Conservation (phyloP, 2,888 invertebrate species). For the Catotricha subobsoleta region DNA sequence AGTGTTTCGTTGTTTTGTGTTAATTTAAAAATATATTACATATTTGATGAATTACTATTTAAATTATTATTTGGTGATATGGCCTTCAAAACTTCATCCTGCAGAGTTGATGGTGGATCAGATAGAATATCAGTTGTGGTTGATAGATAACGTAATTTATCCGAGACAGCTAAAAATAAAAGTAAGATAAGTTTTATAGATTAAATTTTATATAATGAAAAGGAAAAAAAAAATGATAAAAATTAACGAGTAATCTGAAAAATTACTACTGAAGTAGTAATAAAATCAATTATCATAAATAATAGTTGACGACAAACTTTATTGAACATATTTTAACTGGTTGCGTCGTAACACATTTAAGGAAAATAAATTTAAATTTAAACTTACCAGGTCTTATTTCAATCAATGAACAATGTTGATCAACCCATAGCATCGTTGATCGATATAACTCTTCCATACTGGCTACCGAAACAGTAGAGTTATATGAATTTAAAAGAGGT, state of each 20-base stretch:
- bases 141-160: slow-evolving; percentile 75
- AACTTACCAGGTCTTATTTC: slow-evolving; percentile 76
- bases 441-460: slow-evolving; percentile 82
- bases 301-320: no score
- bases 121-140: slow-evolving; percentile 85
- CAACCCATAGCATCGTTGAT: slow-evolving; percentile 84
- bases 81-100: slow-evolving; percentile 74
- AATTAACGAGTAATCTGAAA: slow-evolving; percentile 3
- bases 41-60: no score
- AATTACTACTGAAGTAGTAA: no score
- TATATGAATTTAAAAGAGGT: slow-evolving; percentile 78
- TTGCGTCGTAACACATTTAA: no score
- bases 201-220: slow-evolving; percentile 2
- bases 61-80: slow-evolving; percentile 27
- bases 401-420: slow-evolving; percentile 88
- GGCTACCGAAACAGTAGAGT: slow-evolving; percentile 77
- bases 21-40: no score
- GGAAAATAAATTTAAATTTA: no score
- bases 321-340: no score
- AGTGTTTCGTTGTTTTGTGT: no score
- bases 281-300: no score
- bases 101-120: slow-evolving; percentile 62
- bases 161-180: slow-evolving; percentile 55
- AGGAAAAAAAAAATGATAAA: slow-evolving; percentile 1
- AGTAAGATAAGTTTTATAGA: background rate